phyloP scores from a whole-genome alignment of 1,140 invertebrate genomes.

The Drosophila fuyamai region DNA sequence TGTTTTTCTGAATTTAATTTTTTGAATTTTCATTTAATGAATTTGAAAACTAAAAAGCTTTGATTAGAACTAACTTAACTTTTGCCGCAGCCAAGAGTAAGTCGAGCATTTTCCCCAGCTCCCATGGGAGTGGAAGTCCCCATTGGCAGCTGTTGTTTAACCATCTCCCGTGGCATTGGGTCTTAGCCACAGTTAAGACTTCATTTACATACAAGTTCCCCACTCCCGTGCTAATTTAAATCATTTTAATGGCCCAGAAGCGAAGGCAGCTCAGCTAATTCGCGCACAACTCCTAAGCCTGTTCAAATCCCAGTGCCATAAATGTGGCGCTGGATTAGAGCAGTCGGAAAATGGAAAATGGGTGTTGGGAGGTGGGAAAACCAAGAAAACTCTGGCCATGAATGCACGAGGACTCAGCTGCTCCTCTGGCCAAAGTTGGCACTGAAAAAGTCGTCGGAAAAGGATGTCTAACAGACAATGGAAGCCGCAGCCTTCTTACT shows the following conservation, averaged over 20 bases:
- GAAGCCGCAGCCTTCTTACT: constrained; percentile 50
- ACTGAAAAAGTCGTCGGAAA: constrained; percentile 5
- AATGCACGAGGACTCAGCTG: constrained; percentile 25
- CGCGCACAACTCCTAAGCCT: constrained; percentile 54
- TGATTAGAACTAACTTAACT: constrained; percentile 5
- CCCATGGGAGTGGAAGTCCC: constrained; percentile 15
- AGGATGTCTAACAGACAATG: constrained; percentile 33
- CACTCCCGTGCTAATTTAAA: constrained; percentile 63
- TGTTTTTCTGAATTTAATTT: too few relatives aligned
- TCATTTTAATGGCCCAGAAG: constrained; percentile 67
- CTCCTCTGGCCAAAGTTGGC: too few relatives aligned
- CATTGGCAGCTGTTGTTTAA: constrained; percentile 31
- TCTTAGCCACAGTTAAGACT: constrained; percentile 25
- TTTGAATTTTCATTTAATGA: not conserved
- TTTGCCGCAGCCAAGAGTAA: not conserved
- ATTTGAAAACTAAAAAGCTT: not conserved
- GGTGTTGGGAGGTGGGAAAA: not conserved
- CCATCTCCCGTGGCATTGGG: constrained; percentile 17
- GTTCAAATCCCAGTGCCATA: constrained; percentile 74
- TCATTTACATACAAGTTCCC: constrained; percentile 30
- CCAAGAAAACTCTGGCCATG: not conserved
- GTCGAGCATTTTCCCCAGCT: not conserved
- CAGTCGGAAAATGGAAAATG: constrained; percentile 9
- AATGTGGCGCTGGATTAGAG: constrained; percentile 59
- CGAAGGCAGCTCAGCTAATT: constrained; percentile 59